phyloP scores from a whole-genome alignment of 1,140 invertebrate species.

The Fopius arisanus region DNA sequence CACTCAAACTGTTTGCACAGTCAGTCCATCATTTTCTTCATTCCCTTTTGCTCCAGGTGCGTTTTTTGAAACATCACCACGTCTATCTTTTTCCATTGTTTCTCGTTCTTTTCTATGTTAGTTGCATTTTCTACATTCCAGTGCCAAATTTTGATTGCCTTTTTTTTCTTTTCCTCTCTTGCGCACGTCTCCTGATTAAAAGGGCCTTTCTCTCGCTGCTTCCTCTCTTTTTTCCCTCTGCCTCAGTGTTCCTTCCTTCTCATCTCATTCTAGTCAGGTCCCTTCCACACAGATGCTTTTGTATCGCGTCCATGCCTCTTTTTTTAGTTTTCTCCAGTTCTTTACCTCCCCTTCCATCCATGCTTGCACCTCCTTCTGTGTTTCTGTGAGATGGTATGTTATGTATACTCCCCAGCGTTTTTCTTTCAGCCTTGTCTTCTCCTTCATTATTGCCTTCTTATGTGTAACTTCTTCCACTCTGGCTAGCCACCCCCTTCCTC shows the following conservation, averaged over 20 bases:
- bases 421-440: too few species aligned
- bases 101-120: not conserved
- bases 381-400: not conserved
- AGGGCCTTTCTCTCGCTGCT: too few species aligned
- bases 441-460: too few species aligned
- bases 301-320: not conserved
- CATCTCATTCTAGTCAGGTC: not conserved
- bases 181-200: too few species aligned
- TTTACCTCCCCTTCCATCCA: not conserved
- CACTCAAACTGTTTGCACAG: conserved; percentile 29
- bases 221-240: not conserved
- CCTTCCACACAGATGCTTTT: not conserved
- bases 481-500: too few species aligned
- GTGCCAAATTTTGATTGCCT: not conserved
- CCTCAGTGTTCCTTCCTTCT: not conserved
- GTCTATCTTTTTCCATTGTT: conserved; percentile 12
- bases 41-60: conserved; percentile 30
- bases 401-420: too few species aligned
- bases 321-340: not conserved
- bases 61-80: conserved; percentile 34
- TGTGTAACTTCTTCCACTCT: too few species aligned
- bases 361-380: not conserved
- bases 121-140: conserved; percentile 1
- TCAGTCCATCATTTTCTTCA: conserved; percentile 10
- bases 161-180: too few species aligned